Percentiles rank a stretch among this genome's conserved stretches.
Conservation (phyloP, 2,888 invertebrate genomes). For the Prionchulus punctatus region DNA sequence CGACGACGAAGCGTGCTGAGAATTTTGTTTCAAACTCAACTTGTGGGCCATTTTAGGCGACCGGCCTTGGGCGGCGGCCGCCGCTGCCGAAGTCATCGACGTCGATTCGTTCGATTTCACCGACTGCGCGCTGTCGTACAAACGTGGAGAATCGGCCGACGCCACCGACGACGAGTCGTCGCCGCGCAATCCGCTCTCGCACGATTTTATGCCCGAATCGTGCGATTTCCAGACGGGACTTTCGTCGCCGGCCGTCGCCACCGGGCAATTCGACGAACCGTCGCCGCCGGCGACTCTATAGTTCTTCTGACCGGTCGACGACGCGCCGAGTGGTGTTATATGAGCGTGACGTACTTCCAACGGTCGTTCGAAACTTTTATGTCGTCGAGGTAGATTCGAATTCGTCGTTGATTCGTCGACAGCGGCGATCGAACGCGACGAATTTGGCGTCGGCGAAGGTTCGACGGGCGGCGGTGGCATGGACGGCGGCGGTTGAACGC, state of each 20-base stretch:
- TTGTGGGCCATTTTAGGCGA: neutral
- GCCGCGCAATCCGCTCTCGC: neutral
- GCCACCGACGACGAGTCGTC: conserved; percentile 3
- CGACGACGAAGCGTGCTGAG: neutral
- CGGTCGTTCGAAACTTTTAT: conserved; percentile 3
- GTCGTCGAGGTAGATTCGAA: neutral
- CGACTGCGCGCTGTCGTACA: neutral
- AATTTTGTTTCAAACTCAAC: neutral
- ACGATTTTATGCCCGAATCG: conserved; percentile 8
- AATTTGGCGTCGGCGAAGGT: too few relatives aligned
- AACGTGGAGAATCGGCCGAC: neutral
- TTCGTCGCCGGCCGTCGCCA: neutral
- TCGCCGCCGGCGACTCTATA: neutral
- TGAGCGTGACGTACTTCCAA: neutral
- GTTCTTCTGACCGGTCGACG: neutral
- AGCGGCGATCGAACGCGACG: too few relatives aligned
- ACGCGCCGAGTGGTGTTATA: neutral
- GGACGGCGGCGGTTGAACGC: neutral
- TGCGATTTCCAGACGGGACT: conserved; percentile 10
- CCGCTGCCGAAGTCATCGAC: neutral
- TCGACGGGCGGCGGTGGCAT: too few relatives aligned
- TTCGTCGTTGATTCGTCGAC: too few relatives aligned
- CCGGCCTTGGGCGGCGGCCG: neutral
- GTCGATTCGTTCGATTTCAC: neutral
- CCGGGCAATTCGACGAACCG: neutral